A percentile compares a stretch with the other conserved stretches of the same genome.
These are phyloP conservation scores for Phoeniculus purpureus DNA, from an alignment of 2,797 vertebrate genomes.

Conservation along the genomic window DNA sequence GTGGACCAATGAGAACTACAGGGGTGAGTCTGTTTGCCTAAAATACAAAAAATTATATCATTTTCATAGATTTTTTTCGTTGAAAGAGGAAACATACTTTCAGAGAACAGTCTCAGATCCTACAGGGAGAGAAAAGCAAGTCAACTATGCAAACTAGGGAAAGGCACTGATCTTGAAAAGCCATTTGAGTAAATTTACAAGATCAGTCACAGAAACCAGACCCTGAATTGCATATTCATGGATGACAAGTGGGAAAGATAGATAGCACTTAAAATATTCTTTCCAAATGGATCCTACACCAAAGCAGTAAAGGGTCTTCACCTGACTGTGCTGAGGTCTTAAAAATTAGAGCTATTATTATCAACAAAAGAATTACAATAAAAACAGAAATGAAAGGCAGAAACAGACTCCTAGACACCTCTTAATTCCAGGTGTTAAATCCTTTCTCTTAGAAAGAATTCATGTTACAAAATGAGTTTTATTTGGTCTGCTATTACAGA, in stretches of 20 bases:
- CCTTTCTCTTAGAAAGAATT: not conserved
- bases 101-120: not conserved
- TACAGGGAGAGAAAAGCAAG: not conserved
- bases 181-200: not conserved
- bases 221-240: not conserved
- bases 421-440: not conserved
- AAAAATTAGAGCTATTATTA: not conserved
- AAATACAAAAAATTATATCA: not conserved
- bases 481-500: not conserved
- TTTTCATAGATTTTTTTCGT: not conserved
- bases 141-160: not conserved
- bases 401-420: not conserved
- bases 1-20: not conserved
- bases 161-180: not conserved
- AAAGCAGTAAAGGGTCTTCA: not conserved
- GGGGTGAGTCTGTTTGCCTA: not conserved
- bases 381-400: slow-evolving; percentile 14
- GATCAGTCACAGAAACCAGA: not conserved
- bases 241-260: not conserved
- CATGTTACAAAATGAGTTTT: not conserved
- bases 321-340: not conserved
- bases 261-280: not conserved
- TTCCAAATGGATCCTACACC: not conserved
- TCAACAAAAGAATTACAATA: not conserved
- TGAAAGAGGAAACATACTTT: not conserved